Evolutionary conservation across 2,113 vertebrate genomes (phyloP), one percentile per base, ranked within the genome.

Genomic region (Cairina moschata): DNA sequence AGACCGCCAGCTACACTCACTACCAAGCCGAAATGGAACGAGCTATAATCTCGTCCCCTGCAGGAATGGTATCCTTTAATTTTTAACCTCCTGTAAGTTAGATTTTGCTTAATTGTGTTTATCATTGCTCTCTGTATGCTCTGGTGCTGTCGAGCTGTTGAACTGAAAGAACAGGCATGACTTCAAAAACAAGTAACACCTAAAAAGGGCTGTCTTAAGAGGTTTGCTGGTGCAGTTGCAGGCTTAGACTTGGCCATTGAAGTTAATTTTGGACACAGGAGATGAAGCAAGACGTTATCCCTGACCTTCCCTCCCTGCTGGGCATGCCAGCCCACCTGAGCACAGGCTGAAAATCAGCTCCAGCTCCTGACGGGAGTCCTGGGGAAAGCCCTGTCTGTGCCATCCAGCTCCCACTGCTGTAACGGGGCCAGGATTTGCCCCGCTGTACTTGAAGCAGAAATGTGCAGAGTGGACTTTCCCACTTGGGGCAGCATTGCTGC

Each of bases 91-190:
- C 40, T 78, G 6, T 29, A 88, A 91, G 50, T 83, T 46, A 74
- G 40, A 55, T 71, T 93, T 36, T 56, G 48, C 81, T 94, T 90
- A 90, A 95, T 88, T 93, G 74, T 36, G 48, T 87, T 81, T 29
- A 63, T 65, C 91, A 93, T 77, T 31, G 0, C 69, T 15, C 29
- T 73, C 60, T 38, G 18, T 55, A 68, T 18, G 59, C 75, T 86
- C 66, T 63, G 42, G 59, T 20, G 72, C 32, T 60, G 29, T 17
- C 34, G 32, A 77, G 60, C 59, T 5, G 4, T 66, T 28, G 22
- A 21, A 85, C 77, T 83, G 72, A 73, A 77, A 60, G 29, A 93
- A 52, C 9, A 77, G 29, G 9, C 72, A 13, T 34, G 58, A 65
- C 60, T 26, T 54, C 25, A 78, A 72, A 86, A 95, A 34, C 9